These are phyloP conservation scores for Ciconia maguari DNA, from an alignment of 2,113 vertebrate species.

Conservation along the genomic window DNA sequence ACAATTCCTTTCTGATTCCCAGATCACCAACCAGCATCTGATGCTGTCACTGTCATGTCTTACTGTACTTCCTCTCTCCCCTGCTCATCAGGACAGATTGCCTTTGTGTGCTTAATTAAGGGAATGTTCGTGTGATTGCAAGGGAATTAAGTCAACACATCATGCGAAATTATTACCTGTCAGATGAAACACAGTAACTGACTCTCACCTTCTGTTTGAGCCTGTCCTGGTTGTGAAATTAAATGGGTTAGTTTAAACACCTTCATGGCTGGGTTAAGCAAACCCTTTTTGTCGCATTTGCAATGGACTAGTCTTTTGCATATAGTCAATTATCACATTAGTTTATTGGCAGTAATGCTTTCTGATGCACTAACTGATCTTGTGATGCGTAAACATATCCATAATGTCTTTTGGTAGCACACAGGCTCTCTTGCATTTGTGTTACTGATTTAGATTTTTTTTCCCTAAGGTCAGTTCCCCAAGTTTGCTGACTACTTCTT, in stretches of 20 bases:
- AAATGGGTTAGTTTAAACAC: background rate
- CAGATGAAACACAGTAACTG: slow-evolving; percentile 41
- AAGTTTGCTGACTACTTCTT: background rate
- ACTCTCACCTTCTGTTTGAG: slow-evolving; percentile 22
- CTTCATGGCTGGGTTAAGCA: slow-evolving; percentile 12
- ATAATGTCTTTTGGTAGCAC: background rate
- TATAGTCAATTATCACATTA: background rate
- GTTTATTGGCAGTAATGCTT: background rate
- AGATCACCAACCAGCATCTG: background rate
- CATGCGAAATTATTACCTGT: slow-evolving; percentile 40
- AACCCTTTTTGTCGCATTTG: background rate
- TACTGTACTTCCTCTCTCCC: background rate
- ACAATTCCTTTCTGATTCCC: background rate
- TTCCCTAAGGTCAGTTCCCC: background rate
- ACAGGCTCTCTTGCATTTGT: background rate
- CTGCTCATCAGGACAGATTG: background rate
- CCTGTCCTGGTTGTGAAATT: slow-evolving; percentile 52
- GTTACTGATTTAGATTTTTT: background rate
- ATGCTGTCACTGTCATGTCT: background rate
- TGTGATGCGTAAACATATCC: background rate
- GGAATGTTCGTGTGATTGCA: slow-evolving; percentile 16
- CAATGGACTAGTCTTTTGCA: background rate
- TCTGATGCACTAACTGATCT: background rate
- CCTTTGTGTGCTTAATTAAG: slow-evolving; percentile 32
- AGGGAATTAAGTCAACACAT: slow-evolving; percentile 38